Evolutionary conservation across 2,888 invertebrate species (phyloP).

Genomic region (Pristionchus fissidentatus): DNA sequence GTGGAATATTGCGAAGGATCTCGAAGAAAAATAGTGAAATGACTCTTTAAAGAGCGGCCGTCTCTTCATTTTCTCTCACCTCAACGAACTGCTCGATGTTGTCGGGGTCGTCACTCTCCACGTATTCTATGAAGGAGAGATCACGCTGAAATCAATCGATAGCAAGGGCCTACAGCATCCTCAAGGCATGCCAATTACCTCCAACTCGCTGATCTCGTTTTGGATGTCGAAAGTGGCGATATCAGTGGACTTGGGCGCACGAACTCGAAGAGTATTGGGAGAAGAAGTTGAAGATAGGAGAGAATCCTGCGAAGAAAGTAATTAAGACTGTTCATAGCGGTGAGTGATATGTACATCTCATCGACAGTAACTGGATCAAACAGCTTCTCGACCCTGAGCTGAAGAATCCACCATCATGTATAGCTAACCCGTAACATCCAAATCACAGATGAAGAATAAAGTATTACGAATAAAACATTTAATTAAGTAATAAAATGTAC

Average conservation of each 20-base stretch:
- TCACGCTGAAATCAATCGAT: constrained; percentile 57
- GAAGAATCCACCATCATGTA: too few relatives aligned
- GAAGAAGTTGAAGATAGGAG: constrained; percentile 1
- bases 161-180: not conserved
- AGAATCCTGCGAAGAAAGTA: constrained; percentile 15
- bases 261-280: not conserved
- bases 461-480: not conserved
- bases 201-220: constrained; percentile 72
- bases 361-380: too few relatives aligned
- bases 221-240: constrained; percentile 68
- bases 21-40: too few relatives aligned
- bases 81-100: constrained; percentile 75
- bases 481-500: too few relatives aligned
- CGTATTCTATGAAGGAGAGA: constrained; percentile 72
- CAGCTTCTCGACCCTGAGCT: not conserved
- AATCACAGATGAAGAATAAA: too few relatives aligned
- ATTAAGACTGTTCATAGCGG: not conserved
- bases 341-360: not conserved
- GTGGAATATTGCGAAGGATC: too few relatives aligned
- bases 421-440: not conserved
- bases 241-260: constrained; percentile 43
- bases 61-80: too few relatives aligned
- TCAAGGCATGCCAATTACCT: constrained; percentile 42
- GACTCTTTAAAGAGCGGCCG: too few relatives aligned
- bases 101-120: constrained; percentile 74